Percentiles rank a stretch among this genome's conserved stretches.
These are phyloP conservation scores for Micropoecilia bifurca DNA, from an alignment of 2,797 vertebrate genomes.

Conservation along the genomic window DNA sequence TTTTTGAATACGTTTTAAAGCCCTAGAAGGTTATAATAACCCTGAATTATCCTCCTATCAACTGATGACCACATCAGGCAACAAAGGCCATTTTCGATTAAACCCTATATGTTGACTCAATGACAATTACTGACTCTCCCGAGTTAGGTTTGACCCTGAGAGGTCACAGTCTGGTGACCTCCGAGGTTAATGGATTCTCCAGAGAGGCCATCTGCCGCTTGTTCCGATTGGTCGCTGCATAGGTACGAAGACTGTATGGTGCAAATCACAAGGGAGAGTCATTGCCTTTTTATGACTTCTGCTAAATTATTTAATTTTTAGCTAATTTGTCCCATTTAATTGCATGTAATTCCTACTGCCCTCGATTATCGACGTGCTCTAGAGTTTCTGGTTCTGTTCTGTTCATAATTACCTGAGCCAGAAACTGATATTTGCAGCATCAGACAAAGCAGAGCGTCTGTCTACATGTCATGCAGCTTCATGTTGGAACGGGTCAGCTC, in stretches of 20 bases:
- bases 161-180: slow-evolving; percentile 6
- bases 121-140: not conserved
- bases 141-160: not conserved
- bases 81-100: not conserved
- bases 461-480: not conserved
- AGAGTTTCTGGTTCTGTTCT: not conserved
- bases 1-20: not conserved
- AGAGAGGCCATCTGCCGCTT: not conserved
- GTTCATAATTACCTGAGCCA: not conserved
- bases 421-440: not conserved
- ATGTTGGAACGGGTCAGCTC: not conserved
- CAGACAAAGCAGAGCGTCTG: not conserved
- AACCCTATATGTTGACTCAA: slow-evolving; percentile 1
- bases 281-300: not conserved
- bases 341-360: not conserved
- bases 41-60: not conserved
- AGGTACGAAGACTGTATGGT: not conserved
- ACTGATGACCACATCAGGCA: not conserved
- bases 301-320: not conserved
- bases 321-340: not conserved
- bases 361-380: not conserved
- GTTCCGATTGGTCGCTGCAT: not conserved
- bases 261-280: not conserved
- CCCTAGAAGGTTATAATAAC: not conserved
- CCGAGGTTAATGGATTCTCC: not conserved